Conservation (phyloP, 2,888 invertebrate species). For the Drosophila cracens region DNA sequence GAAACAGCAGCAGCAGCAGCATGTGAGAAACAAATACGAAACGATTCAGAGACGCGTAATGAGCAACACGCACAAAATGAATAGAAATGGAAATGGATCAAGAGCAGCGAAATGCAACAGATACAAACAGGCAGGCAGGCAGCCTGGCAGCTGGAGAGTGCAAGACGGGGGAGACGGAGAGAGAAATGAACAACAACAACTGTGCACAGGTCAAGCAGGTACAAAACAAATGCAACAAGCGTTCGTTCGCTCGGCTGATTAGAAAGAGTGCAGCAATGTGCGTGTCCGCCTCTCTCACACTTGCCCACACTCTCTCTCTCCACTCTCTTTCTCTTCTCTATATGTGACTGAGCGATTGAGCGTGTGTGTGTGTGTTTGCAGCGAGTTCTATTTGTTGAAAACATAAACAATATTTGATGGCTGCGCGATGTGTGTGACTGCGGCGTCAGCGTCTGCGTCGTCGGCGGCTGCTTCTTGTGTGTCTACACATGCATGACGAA, state of each 20-base stretch:
- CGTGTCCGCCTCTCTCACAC: slow-evolving; percentile 39
- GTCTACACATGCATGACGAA: slow-evolving; percentile 76
- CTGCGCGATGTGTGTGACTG: slow-evolving; percentile 32
- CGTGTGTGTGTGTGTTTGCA: slow-evolving; percentile 13
- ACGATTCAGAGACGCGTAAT: slow-evolving; percentile 55
- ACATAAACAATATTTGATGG: slow-evolving; percentile 78
- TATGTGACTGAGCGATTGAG: slow-evolving; percentile 20
- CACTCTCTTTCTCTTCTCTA: slow-evolving; percentile 2
- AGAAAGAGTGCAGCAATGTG: slow-evolving; percentile 74
- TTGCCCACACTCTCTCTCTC: not conserved
- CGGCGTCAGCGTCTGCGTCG: slow-evolving; percentile 34
- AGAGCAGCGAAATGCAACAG: slow-evolving; percentile 70
- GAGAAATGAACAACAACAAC: slow-evolving; percentile 28
- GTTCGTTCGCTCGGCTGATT: slow-evolving; percentile 70
- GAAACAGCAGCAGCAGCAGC: slow-evolving; percentile 21
- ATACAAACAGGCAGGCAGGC: slow-evolving; percentile 51
- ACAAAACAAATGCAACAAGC: slow-evolving; percentile 76
- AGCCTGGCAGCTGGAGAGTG: not conserved
- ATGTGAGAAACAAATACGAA: slow-evolving; percentile 53
- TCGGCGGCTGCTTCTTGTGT: slow-evolving; percentile 69
- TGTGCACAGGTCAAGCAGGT: slow-evolving; percentile 74
- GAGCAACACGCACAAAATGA: slow-evolving; percentile 76
- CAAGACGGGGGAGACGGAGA: slow-evolving; percentile 5
- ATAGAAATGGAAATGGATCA: slow-evolving; percentile 78
- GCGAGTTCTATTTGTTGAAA: slow-evolving; percentile 66